These are phyloP conservation scores for Triplophysa tibetana DNA, from an alignment of 2,113 vertebrate species.

Conservation along the genomic window DNA sequence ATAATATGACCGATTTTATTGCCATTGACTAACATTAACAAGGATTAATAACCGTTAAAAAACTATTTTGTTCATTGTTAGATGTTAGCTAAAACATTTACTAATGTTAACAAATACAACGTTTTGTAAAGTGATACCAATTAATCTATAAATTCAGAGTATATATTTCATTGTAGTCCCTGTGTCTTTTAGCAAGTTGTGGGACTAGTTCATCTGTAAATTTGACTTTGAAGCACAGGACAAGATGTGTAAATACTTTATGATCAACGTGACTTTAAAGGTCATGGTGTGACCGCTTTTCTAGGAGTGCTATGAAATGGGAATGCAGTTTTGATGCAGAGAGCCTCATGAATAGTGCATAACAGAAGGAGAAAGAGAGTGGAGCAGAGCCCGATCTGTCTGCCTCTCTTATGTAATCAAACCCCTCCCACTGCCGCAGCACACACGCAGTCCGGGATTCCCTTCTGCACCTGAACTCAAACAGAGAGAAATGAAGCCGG, in stretches of 20 bases:
- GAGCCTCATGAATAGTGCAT: slow-evolving; percentile 71
- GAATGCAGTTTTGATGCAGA: slow-evolving; percentile 62
- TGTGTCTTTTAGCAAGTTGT: too few species aligned
- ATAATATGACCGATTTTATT: too few species aligned
- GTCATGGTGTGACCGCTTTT: not conserved
- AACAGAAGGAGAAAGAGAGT: slow-evolving; percentile 52
- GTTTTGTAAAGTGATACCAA: too few species aligned
- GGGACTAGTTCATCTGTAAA: not conserved
- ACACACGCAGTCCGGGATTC: slow-evolving; percentile 70
- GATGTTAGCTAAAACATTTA: too few species aligned
- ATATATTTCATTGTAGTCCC: too few species aligned
- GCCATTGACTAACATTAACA: too few species aligned
- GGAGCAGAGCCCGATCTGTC: slow-evolving; percentile 34
- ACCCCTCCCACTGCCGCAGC: slow-evolving; percentile 63
- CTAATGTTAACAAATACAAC: too few species aligned
- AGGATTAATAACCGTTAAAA: too few species aligned
- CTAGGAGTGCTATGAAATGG: not conserved
- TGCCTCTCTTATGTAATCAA: slow-evolving; percentile 65
- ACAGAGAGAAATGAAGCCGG: not conserved
- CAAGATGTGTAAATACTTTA: slow-evolving; percentile 16
- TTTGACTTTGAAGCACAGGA: not conserved
- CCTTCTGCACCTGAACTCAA: slow-evolving; percentile 60
- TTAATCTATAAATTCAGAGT: too few species aligned
- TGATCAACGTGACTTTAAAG: not conserved
- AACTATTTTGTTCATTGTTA: too few species aligned